Evolutionary conservation across 2,113 vertebrate genomes (phyloP), one percentile per base, ranked within the genome.

Genomic region (Himantopus leucocephalus): DNA sequence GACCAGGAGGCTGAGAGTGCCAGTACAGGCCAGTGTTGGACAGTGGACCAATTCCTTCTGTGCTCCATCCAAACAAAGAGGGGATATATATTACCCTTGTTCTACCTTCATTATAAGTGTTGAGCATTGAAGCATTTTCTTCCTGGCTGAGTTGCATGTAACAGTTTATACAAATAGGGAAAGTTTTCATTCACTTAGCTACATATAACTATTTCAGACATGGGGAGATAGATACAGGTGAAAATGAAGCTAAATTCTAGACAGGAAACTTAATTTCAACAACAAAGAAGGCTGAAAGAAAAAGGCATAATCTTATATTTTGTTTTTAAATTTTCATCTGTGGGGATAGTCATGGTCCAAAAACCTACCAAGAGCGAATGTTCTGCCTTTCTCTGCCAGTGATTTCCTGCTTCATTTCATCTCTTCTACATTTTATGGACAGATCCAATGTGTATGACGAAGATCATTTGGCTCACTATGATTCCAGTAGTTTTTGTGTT

Each of bases 381-480:
- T 67, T 87, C 30, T 94, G 34, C 27, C 83, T 83, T 70, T 67
- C 12, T 85, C 50, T 89, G 81, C 4, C n/a, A 45, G 27, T 56
- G 43, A 84, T 90, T 90, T 92, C 41, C 24, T 86, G 41, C n/a
- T 63, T 97, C 59, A 91, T 90, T 96, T 72, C 93, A 3, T 82
- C 16, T 96, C 81, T 93, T 95, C 18, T 85, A 15, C 23, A 20
- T 92, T 96, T 90, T 85, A 64, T 94, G 93, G 85, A 66, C 97
- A 98, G 98, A 97, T 97, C 95, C 96, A 5, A 92, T 87, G 85
- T 97, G 97, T 79, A 70, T 81, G 41, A 67, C 20, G 35, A 98
- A 97, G 94, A 98, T 98, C 53, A 91, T 91, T 50, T 98, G 97
- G 98, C 92, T 98, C 60, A 39, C 89, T 92, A 96, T 98, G 91